Evolutionary conservation across 2,797 vertebrate genomes (phyloP), one percentile per base, ranked within the genome.

Genomic region (Phoxinus dragarum): DNA sequence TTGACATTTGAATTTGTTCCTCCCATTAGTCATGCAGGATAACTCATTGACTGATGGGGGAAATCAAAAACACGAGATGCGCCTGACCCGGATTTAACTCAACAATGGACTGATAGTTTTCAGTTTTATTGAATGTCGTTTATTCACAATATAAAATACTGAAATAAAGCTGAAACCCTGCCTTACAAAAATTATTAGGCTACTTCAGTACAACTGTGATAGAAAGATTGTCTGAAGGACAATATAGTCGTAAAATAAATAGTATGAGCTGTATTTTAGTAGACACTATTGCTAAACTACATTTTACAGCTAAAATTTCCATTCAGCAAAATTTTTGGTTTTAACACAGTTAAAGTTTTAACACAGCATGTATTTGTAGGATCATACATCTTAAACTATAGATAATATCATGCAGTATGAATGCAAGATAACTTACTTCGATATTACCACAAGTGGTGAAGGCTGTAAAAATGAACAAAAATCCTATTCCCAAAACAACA

Each of bases 371-470:
- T 16, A 12, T 36, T 36, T 34, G 8, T 14, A 49, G 1, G 16
- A 40, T 59, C 52, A 4, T 38, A n/a, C 34, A 8, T 17, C 14
- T 40, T 38, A n/a, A 38, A 19, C 23, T 27, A 61, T 78, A 61
- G 23, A 3, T 17, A 19, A 42, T 36, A 31, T 19, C 61, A 52
- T 68, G 61, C 27, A 21, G 11, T 34, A 40, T 27, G 5, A 54
- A 38, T 17, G 7, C 23, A 54, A 68, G 44, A 68, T 14, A 17
- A 94, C 94, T 94, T 91, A 96, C 95, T 91, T 96, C 95, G 23
- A 96, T 86, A 91, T 96, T 96, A 7, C 95, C 96, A 85, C 95
- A 96, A 4, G 95, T 96, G 44, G 95, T 96, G 90, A 96, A 96
- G 6, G 96, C 96, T 67, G 95, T 95, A 68, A 96, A 96, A 88